Evolutionary conservation across 2,797 vertebrate genomes (phyloP), one percentile per base, ranked within the genome.

Genomic region (Harpagifer antarcticus): DNA sequence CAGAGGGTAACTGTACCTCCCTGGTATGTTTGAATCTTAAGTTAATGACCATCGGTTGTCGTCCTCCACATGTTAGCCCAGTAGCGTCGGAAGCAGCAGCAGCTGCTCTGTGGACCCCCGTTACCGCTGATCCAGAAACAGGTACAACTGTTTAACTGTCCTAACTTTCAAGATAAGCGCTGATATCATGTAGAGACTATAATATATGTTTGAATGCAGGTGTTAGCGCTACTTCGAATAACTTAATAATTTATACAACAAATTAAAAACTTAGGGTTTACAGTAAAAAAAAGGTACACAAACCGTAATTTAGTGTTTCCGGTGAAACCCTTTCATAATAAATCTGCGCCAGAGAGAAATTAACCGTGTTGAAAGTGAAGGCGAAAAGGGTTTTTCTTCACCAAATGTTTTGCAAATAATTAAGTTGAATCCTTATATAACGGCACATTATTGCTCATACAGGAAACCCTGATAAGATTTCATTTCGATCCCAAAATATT

Each of bases 321-420:
- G 68, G 65, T 45, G 13, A 6, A 4, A 20, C 6, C 3, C 1
- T 79, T 68, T 84, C 86, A 83, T 0, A 85, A 78, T 83, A 88
- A 78, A 64, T 0, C 7, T 7, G 0, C 1, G 1, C 1, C 2
- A 6, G 4, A 12, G 14, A 49, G 4, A 53, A 27, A 27, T 3
- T 1, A 60, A 1, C 15, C 2, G 1, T 12, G n/a, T 1, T 50
- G 3, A 52, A 31, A 11, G 2, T 10, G 19, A 1, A 54, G 0
- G 10, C 8, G 1, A 57, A 31, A 47, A 16, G 2, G 2, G 1
- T 53, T 5, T 15, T 15, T 15, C 4, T 0, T 13, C 5, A 4
- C 9, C 0, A 4, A 57, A 5, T 6, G 15, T 50, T 37, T 31
- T 2, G 19, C 9, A 27, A 9, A 3, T 12, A n/a, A 27, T 27